phyloP scores from a whole-genome alignment of 2,888 invertebrate genomes.

The Sesia apiformis region DNA sequence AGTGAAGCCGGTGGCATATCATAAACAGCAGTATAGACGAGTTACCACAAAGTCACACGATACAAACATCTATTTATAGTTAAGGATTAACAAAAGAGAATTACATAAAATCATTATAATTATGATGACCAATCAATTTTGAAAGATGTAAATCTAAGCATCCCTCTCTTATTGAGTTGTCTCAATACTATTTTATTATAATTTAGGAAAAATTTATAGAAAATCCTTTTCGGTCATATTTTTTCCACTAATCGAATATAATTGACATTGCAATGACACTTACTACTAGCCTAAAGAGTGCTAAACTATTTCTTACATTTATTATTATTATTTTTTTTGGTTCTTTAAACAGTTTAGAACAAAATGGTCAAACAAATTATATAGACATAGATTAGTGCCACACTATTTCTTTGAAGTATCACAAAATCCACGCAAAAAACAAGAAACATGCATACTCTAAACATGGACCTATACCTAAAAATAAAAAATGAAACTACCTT shows the following conservation, averaged over 20 bases:
- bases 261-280: conserved; percentile 72
- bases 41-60: conserved; percentile 38
- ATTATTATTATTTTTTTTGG: conserved; percentile 42
- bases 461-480: conserved; percentile 30
- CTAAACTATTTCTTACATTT: conserved; percentile 64
- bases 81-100: not conserved
- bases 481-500: conserved; percentile 57
- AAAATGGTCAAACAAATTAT: conserved; percentile 28
- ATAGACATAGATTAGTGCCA: conserved; percentile 17
- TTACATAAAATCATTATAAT: not conserved
- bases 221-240: conserved; percentile 58
- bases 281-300: conserved; percentile 69
- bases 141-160: conserved; percentile 15
- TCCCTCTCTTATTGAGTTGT: conserved; percentile 20
- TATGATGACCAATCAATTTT: not conserved
- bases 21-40: conserved; percentile 43
- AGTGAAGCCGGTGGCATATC: conserved; percentile 9
- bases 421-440: conserved; percentile 40
- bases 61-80: conserved; percentile 47
- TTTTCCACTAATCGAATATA: conserved; percentile 68
- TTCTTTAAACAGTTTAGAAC: conserved; percentile 39
- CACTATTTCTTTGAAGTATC: conserved; percentile 9
- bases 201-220: conserved; percentile 54
- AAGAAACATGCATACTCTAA: conserved; percentile 59
- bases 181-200: conserved; percentile 25